phyloP scores from a whole-genome alignment of 1,140 invertebrate species.

The Camponotus pennsylvanicus region DNA sequence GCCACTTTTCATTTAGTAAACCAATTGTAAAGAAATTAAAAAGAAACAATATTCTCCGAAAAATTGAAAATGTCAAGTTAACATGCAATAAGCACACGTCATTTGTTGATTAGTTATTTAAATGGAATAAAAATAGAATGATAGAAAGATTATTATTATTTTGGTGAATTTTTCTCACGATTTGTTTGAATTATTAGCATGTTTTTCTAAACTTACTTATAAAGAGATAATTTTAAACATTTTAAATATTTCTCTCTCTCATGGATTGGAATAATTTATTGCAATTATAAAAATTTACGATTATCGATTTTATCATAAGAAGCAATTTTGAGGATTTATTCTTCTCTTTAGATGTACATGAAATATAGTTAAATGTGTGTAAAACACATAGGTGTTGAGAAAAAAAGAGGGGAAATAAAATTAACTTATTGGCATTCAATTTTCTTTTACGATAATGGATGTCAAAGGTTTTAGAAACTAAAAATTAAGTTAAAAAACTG shows the following conservation, averaged over 20 bases:
- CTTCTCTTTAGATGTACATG: background rate
- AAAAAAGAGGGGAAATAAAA: background rate
- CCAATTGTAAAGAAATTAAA: too few species aligned
- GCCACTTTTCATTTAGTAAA: background rate
- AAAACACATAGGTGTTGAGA: background rate
- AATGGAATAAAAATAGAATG: too few species aligned
- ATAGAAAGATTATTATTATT: background rate
- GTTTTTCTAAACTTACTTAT: background rate
- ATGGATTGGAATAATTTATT: background rate
- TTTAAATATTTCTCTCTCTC: background rate
- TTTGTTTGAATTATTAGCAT: background rate
- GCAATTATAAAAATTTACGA: background rate
- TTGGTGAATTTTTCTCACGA: background rate
- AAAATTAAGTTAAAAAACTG: background rate
- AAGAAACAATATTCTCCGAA: background rate
- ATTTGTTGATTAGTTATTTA: background rate
- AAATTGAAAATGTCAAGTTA: background rate
- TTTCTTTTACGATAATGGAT: background rate
- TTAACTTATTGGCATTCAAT: background rate
- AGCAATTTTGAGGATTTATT: background rate
- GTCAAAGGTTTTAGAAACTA: background rate
- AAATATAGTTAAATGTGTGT: background rate
- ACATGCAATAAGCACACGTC: background rate
- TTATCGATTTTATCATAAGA: background rate
- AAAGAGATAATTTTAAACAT: background rate